Base-by-base conservation (phyloP, 2,113 vertebrate species). In the Butorides virescens region DNA sequence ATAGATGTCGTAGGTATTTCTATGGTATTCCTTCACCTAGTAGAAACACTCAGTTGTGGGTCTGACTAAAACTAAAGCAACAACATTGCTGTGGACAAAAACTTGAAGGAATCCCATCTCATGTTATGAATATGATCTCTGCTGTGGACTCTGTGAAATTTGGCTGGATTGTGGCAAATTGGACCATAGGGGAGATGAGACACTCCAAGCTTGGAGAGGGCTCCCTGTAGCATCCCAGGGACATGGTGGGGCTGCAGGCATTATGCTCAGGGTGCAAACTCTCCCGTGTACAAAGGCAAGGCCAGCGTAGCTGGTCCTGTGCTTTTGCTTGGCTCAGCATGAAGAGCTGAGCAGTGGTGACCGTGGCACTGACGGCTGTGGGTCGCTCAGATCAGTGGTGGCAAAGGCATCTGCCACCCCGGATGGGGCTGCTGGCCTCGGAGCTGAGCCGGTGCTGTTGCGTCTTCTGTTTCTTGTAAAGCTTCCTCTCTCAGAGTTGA, bases 21-120 rank as follows among this genome's bases (percentile, higher is more conserved):
- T 36, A 3, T 30, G n/a, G 26, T 76, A 84, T 81, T 93, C 68
- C 39, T 70, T 61, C 78, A 88, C 74, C 77, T 94, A 55, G 53
- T 12, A 78, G 91, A 93, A 94, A 62, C 22, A 47, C 9, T 88
- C 39, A 52, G 26, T 39, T 55, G 42, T 73, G 75, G 36, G 67
- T 72, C 46, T 88, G 71, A 29, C 81, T 84, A 81, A 86, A 92
- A 73, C 47, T 90, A 67, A 88, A 92, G 21, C 46, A 86, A 62
- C 30, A 50, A 26, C 15, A 23, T 17, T 63, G 36, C 32, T 46
- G 14, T 53, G 46, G 36, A 67, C 10, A 7, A 76, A 73, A 66
- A 32, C 29, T n/a, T 49, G 30, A 90, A 58, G 63, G 77, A 81
- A 81, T 66, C 23, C 27, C 7, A 26, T 39, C 29, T 76, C 8